These are phyloP conservation scores for Danio tinwini DNA, from an alignment of 2,797 vertebrate species.

Conservation along the genomic window DNA sequence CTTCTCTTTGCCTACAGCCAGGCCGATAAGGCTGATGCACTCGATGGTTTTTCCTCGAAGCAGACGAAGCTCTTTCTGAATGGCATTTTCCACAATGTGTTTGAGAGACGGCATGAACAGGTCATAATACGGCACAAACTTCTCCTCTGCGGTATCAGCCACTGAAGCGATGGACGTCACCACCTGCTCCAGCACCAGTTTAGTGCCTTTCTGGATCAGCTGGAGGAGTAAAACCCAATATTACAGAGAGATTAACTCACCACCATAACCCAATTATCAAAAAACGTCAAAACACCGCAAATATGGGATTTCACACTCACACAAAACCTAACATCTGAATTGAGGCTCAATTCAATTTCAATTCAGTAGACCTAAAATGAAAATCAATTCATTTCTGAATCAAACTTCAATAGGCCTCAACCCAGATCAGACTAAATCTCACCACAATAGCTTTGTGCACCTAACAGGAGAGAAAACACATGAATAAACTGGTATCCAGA, in stretches of 20 bases:
- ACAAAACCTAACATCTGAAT: background rate
- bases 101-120: constrained; percentile 98
- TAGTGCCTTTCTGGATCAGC: constrained; percentile 98
- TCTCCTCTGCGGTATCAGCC: constrained; percentile 97
- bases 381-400: background rate
- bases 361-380: background rate
- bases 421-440: constrained; percentile 29
- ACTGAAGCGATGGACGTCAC: constrained; percentile 99
- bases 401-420: constrained; percentile 5
- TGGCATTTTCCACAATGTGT: constrained; percentile 96
- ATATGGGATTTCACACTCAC: background rate
- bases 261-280: background rate
- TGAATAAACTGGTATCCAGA: background rate
- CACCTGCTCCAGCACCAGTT: constrained; percentile 97
- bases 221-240: constrained; percentile 55
- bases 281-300: background rate
- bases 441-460: constrained; percentile 34
- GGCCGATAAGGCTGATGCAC: constrained; percentile 97
- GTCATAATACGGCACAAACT: constrained; percentile 98
- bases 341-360: background rate
- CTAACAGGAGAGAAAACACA: constrained; percentile 26
- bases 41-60: constrained; percentile 98
- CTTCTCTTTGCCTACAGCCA: constrained; percentile 98
- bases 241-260: background rate
- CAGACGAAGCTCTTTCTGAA: constrained; percentile 96